Base-by-base conservation (phyloP, 2,888 invertebrate species). In the Phoronis australis region DNA sequence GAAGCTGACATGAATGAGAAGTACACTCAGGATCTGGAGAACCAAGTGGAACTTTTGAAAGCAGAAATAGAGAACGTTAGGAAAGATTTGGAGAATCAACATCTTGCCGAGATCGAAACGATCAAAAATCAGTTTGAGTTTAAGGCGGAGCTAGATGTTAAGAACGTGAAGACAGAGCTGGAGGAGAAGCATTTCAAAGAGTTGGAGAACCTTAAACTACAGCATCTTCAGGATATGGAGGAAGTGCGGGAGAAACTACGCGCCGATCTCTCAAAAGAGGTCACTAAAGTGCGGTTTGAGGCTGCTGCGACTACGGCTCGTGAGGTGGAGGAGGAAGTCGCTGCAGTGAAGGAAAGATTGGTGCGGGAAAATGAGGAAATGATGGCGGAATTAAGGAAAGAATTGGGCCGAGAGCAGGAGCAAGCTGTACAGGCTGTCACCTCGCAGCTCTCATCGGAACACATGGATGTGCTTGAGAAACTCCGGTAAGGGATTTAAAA, bases 381-480 rank as follows among this genome's bases (percentile, higher is more conserved):
- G 25, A 45, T 67, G 27, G 60, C 62, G 48, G 59, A 48, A 21
- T 42, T 65, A 22, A 53, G 60, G 43, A 57, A 63, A 46, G 64
- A 68, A 31, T 51, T 69, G 45, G 66, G 66, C 40, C 66, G 64
- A 44, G 60, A 68, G 41, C 57, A 50, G 25, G 52, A 64, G 44
- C 43, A 59, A 20, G 66, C 65, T 44, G 49, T 66, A 2, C 61
- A 59, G 42, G 60, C 60, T 4, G 27, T 66, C n/a, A n/a, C n/a
- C n/a, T n/a, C n/a, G n/a, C n/a, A n/a, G n/a, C n/a, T n/a, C n/a
- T n/a, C n/a, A n/a, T n/a, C n/a, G n/a, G n/a, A n/a, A n/a, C n/a
- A n/a, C n/a, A n/a, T n/a, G n/a, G n/a, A n/a, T n/a, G n/a, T n/a
- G n/a, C n/a, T n/a, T n/a, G n/a, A n/a, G n/a, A n/a, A n/a, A n/a